These are phyloP conservation scores for Pollachius pollachius DNA, from an alignment of 2,113 vertebrate species.

Conservation along the genomic window DNA sequence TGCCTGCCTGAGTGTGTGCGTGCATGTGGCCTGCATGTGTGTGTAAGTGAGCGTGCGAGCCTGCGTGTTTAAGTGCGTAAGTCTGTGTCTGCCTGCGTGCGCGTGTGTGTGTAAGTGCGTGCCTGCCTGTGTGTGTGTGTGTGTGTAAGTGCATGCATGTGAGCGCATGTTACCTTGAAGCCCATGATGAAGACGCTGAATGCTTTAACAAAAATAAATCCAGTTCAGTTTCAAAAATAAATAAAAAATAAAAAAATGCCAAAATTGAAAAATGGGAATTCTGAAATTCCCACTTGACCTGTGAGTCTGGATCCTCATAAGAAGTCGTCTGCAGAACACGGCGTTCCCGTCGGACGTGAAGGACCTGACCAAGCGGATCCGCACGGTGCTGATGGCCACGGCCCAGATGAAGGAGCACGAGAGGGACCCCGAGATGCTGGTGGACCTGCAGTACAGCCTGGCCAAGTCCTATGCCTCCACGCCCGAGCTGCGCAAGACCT, in stretches of 20 bases:
- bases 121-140: neutral
- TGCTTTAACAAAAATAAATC: too few relatives aligned
- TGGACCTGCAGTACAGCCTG: conserved; percentile 97
- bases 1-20: too few relatives aligned
- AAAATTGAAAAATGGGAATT: too few relatives aligned
- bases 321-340: conserved; percentile 77
- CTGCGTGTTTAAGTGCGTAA: too few relatives aligned
- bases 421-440: conserved; percentile 96
- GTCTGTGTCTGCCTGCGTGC: too few relatives aligned
- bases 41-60: too few relatives aligned
- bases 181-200: conserved; percentile 91
- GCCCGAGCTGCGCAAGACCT: conserved; percentile 94
- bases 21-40: too few relatives aligned
- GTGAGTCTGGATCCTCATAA: too few relatives aligned
- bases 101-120: too few relatives aligned
- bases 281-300: too few relatives aligned
- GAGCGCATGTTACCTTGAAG: conserved; percentile 86
- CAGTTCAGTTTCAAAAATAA: too few relatives aligned
- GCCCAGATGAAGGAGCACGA: conserved; percentile 99
- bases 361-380: conserved; percentile 95
- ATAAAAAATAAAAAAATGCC: too few relatives aligned
- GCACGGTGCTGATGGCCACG: conserved; percentile 96
- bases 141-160: neutral
- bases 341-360: conserved; percentile 96
- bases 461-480: conserved; percentile 98